These are phyloP conservation scores for Hemiscyllium ocellatum DNA, from an alignment of 2,113 vertebrate genomes.

Conservation along the genomic window DNA sequence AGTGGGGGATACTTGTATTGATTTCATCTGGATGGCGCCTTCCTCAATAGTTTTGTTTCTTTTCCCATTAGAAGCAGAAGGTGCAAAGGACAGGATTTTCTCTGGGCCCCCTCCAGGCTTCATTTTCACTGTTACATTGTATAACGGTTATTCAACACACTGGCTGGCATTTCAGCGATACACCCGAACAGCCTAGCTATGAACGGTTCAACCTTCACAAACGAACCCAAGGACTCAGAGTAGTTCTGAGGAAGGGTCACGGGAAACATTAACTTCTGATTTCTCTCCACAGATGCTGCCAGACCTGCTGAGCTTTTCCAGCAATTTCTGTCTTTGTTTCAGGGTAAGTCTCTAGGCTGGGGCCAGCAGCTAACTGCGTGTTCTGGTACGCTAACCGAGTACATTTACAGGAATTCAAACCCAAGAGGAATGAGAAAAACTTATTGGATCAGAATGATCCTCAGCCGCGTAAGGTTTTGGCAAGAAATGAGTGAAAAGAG, in stretches of 20 bases:
- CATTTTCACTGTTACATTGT: background rate
- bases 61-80: background rate
- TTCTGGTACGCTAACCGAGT: background rate
- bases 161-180: background rate
- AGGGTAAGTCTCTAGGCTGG: background rate
- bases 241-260: no score
- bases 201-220: background rate
- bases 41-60: background rate
- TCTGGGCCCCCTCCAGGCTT: background rate
- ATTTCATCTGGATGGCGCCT: background rate
- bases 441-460: no score
- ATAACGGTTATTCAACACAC: background rate
- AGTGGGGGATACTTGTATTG: no score
- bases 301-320: no score
- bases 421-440: background rate
- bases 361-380: background rate
- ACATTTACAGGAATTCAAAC: background rate
- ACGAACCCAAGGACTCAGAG: background rate
- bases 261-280: no score
- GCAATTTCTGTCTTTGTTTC: no score
- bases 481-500: background rate
- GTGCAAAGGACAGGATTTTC: background rate
- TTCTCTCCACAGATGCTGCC: no score
- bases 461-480: background rate
- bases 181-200: background rate